Evolutionary conservation across 1,140 invertebrate genomes (phyloP), one percentile per base, ranked within the genome.

Genomic region (Panagrolaimus sp.): DNA sequence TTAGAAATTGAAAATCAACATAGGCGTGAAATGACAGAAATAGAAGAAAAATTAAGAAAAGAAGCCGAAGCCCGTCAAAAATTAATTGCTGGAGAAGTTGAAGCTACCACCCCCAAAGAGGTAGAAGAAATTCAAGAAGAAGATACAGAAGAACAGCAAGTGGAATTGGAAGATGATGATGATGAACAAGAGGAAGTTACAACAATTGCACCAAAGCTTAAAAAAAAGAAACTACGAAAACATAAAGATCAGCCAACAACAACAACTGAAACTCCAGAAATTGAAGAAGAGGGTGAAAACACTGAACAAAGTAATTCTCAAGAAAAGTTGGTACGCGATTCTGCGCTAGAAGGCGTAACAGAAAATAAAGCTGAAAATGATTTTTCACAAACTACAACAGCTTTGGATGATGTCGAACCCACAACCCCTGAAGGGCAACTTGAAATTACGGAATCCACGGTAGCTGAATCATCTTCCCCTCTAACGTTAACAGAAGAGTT

Each of bases 1-100:
- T 65, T 45, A 1, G 79, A 78, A 51, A 27, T 81, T 11, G 79
- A 78, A 61, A 71, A 53, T 25, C 77, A 81, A 61, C 71, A 79
- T 31, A 62, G 67, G 13, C 68, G 63, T 16, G 77, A 81, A 66
- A 72, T 76, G 71, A 75, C 74, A 9, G 74, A 68, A 20, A 74
- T 74, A 47, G 73, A 74, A 63, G 75, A 67, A 11, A 74, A 78
- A 66, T 27, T 74, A 8, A 62, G 62, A n/a, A 16, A 45, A 31
- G 72, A 74, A 57, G 61, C 67, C 13, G 57, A 43, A 16, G 38
- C 27, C 23, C 16, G 43, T 14, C 20, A 20, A 8, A 70, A 70
- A 57, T 13, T 23, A 8, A 13, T 57, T 1, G 27, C 9, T 13
- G 20, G 20, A 0, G 51, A 57, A 20, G 27, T 20, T 20, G 11